These are phyloP conservation scores for Urocyon cinereoargenteus DNA, from an alignment of 2,797 vertebrate genomes.

Conservation along the genomic window DNA sequence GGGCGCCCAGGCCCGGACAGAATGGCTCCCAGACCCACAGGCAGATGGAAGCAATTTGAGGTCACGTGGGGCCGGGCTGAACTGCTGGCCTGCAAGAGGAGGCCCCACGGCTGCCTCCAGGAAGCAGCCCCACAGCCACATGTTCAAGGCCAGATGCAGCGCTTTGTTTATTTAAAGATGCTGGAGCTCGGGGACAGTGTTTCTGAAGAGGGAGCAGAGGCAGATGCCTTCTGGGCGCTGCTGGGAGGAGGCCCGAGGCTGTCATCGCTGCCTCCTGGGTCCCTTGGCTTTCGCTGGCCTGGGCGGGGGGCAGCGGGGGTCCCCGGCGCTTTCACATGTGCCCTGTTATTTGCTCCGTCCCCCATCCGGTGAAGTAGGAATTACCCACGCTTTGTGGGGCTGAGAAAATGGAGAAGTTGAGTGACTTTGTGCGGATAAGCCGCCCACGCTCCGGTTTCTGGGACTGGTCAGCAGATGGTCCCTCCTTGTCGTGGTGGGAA, in stretches of 20 bases:
- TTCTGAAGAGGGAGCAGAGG: neutral
- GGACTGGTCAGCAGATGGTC: neutral
- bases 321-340: rapidly evolving
- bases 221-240: neutral
- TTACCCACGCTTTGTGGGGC: rapidly evolving
- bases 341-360: rapidly evolving
- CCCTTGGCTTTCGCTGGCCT: neutral
- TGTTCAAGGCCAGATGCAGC: slow-evolving; percentile 18
- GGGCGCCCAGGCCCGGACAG: neutral
- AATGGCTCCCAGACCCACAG: neutral
- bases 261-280: too few species aligned
- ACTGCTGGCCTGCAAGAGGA: neutral
- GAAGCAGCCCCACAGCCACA: slow-evolving; percentile 63
- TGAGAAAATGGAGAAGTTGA: neutral
- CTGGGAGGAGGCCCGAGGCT: neutral
- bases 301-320: too few species aligned
- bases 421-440: neutral
- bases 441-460: neutral
- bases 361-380: rapidly evolving
- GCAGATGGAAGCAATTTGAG: slow-evolving; percentile 79
- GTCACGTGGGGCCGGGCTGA: slow-evolving; percentile 62
- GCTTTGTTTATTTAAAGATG: slow-evolving; percentile 66
- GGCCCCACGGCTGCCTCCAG: slow-evolving; percentile 56
- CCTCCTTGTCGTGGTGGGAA: rapidly evolving
- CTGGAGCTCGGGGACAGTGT: neutral